Evolutionary conservation across 1,140 invertebrate genomes (phyloP), one percentile per base, ranked within the genome.

Genomic region (Centruroides sculpturatus): DNA sequence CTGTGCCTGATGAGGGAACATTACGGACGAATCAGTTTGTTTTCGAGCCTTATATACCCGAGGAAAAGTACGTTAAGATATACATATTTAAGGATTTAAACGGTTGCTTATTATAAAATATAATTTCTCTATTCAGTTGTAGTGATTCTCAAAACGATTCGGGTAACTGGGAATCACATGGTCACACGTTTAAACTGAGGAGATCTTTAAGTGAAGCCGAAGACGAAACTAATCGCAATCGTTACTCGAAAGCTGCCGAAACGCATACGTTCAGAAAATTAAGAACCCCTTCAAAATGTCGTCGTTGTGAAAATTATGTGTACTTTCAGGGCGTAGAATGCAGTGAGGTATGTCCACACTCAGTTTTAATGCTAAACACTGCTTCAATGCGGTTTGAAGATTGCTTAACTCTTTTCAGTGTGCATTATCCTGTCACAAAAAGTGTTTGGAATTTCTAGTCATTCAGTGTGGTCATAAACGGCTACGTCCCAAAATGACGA

Each of bases 251-350:
- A 64, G 74, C 76, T n/a, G 75, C 76, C 34, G 66, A 67, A 56
- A 75, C 73, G 8, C 76, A 78, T 64, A 59, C 67, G 35, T 76
- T 77, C 60, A 67, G 71, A 51, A 76, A 75, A 61, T 64, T 78
- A 10, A 72, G 72, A 59, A 72, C 75, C 8, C 75, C 74, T 12
- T 73, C 76, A 12, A 66, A 71, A 41, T 78, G 77, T 66, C 63
- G 74, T 7, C 41, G 41, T 41, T 41, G 41, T 41, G 41, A 41
- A 41, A 41, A 41, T 41, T 41, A 41, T 8, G 41, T 41, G 41
- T 78, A 76, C 63, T 76, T 77, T 59, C 72, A 78, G 53, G 76
- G 76, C 9, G 69, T 70, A 12, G 76, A 78, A 62, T 78, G 76
- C 67, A 69, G 64, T 53, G 71, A 77, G 71, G 75, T 76, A 61